Conservation (phyloP, 2,797 vertebrate genomes). For the Tragopan temminckii region DNA sequence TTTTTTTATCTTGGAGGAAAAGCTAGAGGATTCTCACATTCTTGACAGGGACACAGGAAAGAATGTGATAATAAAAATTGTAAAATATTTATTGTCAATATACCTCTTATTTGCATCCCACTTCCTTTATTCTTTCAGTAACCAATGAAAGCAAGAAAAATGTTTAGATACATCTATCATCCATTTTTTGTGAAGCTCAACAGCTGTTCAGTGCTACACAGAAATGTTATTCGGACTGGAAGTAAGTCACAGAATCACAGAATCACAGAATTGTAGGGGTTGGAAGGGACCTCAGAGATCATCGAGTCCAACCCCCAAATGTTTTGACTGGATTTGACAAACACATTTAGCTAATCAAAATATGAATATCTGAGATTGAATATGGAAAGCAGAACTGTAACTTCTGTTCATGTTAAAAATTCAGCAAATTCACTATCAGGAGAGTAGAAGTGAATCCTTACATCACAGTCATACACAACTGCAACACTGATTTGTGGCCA, state of each 20-base stretch:
- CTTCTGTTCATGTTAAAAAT: not conserved
- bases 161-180: not conserved
- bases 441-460: not conserved
- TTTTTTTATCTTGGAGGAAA: not conserved
- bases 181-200: not conserved
- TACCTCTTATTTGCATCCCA: not conserved
- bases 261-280: too few species aligned
- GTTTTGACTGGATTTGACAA: not conserved
- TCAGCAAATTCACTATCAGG: not conserved
- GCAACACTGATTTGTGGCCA: not conserved
- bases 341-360: not conserved
- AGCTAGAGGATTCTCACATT: not conserved
- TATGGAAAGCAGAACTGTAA: not conserved
- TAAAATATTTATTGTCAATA: conserved; percentile 17
- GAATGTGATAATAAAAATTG: not conserved
- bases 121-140: not conserved
- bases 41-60: not conserved
- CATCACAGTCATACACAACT: not conserved
- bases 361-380: not conserved
- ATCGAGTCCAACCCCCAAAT: too few species aligned
- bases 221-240: not conserved
- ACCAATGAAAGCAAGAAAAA: not conserved
- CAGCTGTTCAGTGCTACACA: not conserved
- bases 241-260: too few species aligned
- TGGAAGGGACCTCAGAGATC: too few species aligned